Percentiles rank a stretch among this genome's conserved stretches.
Conservation (phyloP, 2,797 vertebrate species). For the Centropyge bicolor region DNA sequence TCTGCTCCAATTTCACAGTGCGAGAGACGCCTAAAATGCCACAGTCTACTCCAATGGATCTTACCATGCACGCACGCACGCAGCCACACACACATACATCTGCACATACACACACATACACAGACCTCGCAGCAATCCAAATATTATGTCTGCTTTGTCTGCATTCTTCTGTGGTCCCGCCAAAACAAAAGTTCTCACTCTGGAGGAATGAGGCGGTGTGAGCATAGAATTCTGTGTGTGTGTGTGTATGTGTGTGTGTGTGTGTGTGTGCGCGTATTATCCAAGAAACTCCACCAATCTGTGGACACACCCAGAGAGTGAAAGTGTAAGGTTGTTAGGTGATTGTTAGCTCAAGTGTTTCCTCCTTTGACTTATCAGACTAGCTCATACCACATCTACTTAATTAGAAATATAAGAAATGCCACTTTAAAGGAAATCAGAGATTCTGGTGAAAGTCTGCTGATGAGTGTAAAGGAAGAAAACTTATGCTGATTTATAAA, state of each 20-base stretch:
- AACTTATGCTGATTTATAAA: constrained; percentile 19
- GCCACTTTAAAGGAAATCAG: background rate
- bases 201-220: constrained; percentile 74
- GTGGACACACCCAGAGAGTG: constrained; percentile 54
- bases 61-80: constrained; percentile 31
- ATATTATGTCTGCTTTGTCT: constrained; percentile 90
- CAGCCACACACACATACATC: constrained; percentile 22
- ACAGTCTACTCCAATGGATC: constrained; percentile 69
- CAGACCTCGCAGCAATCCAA: constrained; percentile 85
- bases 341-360: constrained; percentile 56
- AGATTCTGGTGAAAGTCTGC: constrained; percentile 14
- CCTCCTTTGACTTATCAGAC: constrained; percentile 43
- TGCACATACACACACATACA: constrained; percentile 51
- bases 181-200: constrained; percentile 88
- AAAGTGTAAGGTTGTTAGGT: constrained; percentile 61
- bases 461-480: constrained; percentile 13
- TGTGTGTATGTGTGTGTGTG: constrained; percentile 37
- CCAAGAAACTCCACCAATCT: constrained; percentile 51
- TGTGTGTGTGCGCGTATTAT: constrained; percentile 41
- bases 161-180: constrained; percentile 85
- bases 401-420: constrained; percentile 2
- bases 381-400: constrained; percentile 26
- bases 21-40: constrained; percentile 73
- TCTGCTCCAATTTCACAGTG: constrained; percentile 74
- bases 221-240: constrained; percentile 47